phyloP scores from a whole-genome alignment of 2,888 invertebrate species.

The Aporophyla lueneburgensis region DNA sequence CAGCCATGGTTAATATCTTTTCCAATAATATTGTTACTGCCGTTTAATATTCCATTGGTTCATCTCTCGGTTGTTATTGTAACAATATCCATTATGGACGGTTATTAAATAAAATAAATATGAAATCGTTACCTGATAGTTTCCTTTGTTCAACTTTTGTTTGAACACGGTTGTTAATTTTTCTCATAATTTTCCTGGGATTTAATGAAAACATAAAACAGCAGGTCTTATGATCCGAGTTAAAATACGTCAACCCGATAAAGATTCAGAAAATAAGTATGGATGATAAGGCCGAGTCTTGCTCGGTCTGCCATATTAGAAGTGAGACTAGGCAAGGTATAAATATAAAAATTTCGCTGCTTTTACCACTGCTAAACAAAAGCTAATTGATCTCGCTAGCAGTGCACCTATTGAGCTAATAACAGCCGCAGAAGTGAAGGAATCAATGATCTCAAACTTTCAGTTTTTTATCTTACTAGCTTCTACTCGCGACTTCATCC shows the following conservation, averaged over 20 bases:
- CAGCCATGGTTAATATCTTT: not conserved
- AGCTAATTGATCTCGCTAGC: not conserved
- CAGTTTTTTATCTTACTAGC: not conserved
- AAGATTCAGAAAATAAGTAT: not conserved
- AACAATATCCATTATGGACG: not conserved
- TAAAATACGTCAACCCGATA: not conserved
- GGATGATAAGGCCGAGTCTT: not conserved
- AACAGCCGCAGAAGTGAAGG: not conserved
- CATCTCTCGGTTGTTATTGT: constrained; percentile 8
- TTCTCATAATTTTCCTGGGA: not conserved
- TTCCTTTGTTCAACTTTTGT: not conserved
- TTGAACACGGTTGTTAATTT: not conserved
- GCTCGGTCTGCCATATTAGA: not conserved
- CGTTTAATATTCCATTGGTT: not conserved
- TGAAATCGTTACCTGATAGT: not conserved
- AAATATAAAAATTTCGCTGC: not conserved
- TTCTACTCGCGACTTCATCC: no score
- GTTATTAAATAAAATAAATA: not conserved
- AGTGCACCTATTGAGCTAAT: not conserved
- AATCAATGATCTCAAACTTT: not conserved
- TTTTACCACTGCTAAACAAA: not conserved
- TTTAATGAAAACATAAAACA: not conserved
- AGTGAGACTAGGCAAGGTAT: not conserved
- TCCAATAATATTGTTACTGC: not conserved
- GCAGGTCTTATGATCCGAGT: not conserved